Evolutionary conservation across 2,888 invertebrate species (phyloP).

Genomic region (Anthophora plumipes): DNA sequence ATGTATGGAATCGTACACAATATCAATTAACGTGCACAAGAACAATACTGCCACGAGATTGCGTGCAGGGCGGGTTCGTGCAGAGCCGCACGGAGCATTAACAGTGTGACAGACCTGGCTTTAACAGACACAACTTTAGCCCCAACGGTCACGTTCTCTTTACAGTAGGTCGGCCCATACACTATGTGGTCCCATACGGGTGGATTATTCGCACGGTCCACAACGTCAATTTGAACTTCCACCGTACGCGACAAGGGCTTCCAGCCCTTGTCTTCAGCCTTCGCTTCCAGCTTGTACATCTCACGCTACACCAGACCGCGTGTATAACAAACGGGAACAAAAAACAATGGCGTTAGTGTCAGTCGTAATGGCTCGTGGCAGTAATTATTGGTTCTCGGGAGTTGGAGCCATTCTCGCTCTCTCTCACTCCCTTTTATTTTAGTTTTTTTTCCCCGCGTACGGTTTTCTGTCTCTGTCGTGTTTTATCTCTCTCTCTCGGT

Average conservation of each 20-base stretch:
- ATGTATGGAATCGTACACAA: constrained; percentile 83
- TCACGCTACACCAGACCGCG: constrained; percentile 92
- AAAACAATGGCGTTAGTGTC: constrained; percentile 77
- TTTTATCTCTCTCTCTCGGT: constrained; percentile 5
- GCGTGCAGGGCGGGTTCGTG: constrained; percentile 85
- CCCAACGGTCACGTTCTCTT: constrained; percentile 99
- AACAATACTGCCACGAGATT: constrained; percentile 85
- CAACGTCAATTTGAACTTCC: constrained; percentile 99
- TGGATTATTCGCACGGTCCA: constrained; percentile 98
- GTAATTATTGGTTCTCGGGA: constrained; percentile 35
- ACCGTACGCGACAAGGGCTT: constrained; percentile 98
- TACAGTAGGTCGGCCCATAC: constrained; percentile 98
- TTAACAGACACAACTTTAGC: constrained; percentile 99
- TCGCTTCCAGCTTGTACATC: constrained; percentile 99
- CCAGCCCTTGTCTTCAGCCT: constrained; percentile 98
- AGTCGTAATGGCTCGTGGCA: constrained; percentile 66
- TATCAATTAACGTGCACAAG: constrained; percentile 85
- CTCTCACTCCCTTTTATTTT: constrained; percentile 26
- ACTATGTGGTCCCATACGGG: constrained; percentile 98
- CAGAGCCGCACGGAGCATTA: constrained; percentile 83
- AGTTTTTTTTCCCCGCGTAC: background rate
- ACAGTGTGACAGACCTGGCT: constrained; percentile 95
- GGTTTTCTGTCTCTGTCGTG: constrained; percentile 4
- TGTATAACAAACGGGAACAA: constrained; percentile 87
- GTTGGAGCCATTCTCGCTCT: constrained; percentile 20